These are phyloP conservation scores for Hippocampus abdominalis DNA, from an alignment of 2,113 vertebrate species.

Conservation along the genomic window DNA sequence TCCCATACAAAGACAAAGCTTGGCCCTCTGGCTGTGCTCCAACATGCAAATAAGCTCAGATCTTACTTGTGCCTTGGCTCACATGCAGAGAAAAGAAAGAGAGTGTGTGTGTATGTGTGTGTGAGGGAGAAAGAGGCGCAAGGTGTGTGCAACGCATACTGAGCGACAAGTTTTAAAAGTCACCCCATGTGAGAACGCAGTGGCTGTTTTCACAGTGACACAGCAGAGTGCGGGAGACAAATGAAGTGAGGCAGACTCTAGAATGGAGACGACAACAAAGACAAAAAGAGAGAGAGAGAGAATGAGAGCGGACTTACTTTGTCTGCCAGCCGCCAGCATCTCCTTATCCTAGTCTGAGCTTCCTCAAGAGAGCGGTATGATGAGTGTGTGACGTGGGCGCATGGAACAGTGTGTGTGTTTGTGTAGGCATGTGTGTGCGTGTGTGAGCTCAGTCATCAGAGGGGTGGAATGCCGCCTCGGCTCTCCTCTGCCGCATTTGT, in stretches of 20 bases:
- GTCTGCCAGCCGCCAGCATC: constrained; percentile 45
- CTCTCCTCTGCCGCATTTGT: constrained; percentile 49
- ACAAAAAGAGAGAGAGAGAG: constrained; percentile 1
- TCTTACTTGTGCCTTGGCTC: constrained; percentile 32
- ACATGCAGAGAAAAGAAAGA: constrained; percentile 33
- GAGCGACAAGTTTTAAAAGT: constrained; percentile 57
- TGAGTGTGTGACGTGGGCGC: constrained; percentile 32
- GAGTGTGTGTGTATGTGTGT: not conserved
- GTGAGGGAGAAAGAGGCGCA: constrained; percentile 13
- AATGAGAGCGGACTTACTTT: constrained; percentile 54
- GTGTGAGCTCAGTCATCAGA: constrained; percentile 40
- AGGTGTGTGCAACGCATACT: constrained; percentile 53
- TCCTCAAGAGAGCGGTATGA: constrained; percentile 19
- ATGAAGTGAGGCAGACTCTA: constrained; percentile 40
- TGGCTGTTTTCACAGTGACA: constrained; percentile 33
- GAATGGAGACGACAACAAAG: constrained; percentile 37
- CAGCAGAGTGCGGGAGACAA: constrained; percentile 42
- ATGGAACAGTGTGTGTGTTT: constrained; percentile 17
- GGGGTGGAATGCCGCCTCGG: constrained; percentile 43
- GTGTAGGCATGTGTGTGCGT: constrained; percentile 5
- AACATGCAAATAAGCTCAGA: constrained; percentile 40
- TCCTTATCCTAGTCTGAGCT: constrained; percentile 21
- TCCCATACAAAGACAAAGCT: constrained; percentile 23
- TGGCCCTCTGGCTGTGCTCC: constrained; percentile 32
- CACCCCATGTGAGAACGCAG: constrained; percentile 45